Conservation (phyloP, 2,797 vertebrate genomes). For the Myripristis murdjan region DNA sequence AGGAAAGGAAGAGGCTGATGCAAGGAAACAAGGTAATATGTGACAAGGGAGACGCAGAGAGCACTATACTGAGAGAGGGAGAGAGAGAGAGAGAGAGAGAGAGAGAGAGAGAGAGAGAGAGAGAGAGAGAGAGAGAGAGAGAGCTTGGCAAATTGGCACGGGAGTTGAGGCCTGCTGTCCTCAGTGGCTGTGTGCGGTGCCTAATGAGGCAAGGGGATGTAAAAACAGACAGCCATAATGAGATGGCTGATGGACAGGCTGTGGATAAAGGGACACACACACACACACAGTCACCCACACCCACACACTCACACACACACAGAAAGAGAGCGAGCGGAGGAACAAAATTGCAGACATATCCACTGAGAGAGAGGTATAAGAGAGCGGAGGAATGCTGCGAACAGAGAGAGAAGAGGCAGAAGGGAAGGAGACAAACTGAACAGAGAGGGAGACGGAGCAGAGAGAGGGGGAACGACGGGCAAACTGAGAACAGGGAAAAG, state of each 20-base stretch:
- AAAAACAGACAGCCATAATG: constrained; percentile 87
- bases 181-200: constrained; percentile 79
- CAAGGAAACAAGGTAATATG: constrained; percentile 66
- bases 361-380: constrained; percentile 48
- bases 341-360: constrained; percentile 58
- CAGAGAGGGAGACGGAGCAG: constrained; percentile 31
- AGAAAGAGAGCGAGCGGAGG: constrained; percentile 28
- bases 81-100: constrained; percentile 12
- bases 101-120: constrained; percentile 16
- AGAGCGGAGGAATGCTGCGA: constrained; percentile 53
- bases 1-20: constrained; percentile 63
- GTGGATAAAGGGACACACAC: constrained; percentile 54
- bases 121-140: constrained; percentile 58
- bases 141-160: too few relatives aligned
- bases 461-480: background rate
- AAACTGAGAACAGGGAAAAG: constrained; percentile 28
- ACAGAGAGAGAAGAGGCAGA: constrained; percentile 39
- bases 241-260: constrained; percentile 84
- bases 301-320: constrained; percentile 13
- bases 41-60: constrained; percentile 59
- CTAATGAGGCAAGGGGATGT: constrained; percentile 87
- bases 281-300: constrained; percentile 12
- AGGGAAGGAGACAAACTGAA: constrained; percentile 37
- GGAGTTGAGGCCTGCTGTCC: constrained; percentile 84
- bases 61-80: constrained; percentile 31